Conservation (phyloP, 2,113 vertebrate genomes). For the Geococcyx californianus region DNA sequence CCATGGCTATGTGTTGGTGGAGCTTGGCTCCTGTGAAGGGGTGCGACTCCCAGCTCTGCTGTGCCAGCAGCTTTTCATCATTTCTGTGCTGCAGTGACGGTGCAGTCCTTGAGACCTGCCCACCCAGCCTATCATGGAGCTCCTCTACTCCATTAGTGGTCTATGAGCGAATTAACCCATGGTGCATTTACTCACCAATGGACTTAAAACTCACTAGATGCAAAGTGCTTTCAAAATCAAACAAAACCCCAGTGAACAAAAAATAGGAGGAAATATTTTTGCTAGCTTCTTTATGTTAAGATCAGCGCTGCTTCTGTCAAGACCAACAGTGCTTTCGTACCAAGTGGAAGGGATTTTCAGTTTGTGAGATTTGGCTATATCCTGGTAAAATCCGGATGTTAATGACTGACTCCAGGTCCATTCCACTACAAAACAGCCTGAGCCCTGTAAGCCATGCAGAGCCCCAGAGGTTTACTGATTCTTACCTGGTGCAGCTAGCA, state of each 20-base stretch:
- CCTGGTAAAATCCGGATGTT: background rate
- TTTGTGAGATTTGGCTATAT: background rate
- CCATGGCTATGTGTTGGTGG: fast-evolving
- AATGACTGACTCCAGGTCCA: background rate
- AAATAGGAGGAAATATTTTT: background rate
- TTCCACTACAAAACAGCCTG: background rate
- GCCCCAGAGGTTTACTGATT: background rate
- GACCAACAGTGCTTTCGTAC: background rate
- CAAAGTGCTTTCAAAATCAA: background rate
- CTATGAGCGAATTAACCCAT: background rate
- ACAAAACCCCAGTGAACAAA: background rate
- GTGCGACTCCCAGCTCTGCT: background rate
- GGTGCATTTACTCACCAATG: background rate
- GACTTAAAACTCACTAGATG: background rate
- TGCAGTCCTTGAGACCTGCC: background rate
- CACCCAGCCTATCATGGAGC: fast-evolving
- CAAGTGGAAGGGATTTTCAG: background rate
- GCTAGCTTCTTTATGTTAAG: background rate
- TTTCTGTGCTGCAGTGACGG: fast-evolving
- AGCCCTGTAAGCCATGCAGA: background rate
- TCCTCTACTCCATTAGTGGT: background rate
- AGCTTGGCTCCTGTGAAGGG: fast-evolving
- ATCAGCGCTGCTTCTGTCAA: background rate
- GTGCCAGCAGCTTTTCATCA: background rate
- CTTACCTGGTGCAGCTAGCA: background rate